Percentiles rank a stretch among this genome's conserved stretches.
These are phyloP conservation scores for Cyclargus thomasi DNA, from an alignment of 1,140 invertebrate species.

Conservation along the genomic window DNA sequence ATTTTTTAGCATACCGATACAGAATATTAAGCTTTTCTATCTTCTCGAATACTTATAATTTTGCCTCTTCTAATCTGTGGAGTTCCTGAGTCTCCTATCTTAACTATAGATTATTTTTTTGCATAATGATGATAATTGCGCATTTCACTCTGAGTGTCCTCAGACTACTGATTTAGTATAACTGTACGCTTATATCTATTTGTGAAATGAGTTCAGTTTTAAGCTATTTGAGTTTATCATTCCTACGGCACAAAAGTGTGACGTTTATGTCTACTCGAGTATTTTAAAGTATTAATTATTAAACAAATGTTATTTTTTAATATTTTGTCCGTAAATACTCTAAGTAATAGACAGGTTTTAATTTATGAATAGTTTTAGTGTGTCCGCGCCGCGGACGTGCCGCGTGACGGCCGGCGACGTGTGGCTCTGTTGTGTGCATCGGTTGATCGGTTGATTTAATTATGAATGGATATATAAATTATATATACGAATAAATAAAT, in stretches of 20 bases:
- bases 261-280: slow-evolving; percentile 29
- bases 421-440: slow-evolving; percentile 63
- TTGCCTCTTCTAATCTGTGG: background rate
- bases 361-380: slow-evolving; percentile 36
- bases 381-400: background rate
- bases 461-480: slow-evolving; percentile 73
- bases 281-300: slow-evolving; percentile 39
- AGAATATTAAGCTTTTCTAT: background rate
- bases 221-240: slow-evolving; percentile 25
- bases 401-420: slow-evolving; percentile 22
- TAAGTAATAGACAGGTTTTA: slow-evolving; percentile 33
- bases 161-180: too few relatives aligned
- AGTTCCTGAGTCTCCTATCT: background rate
- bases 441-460: slow-evolving; percentile 68
- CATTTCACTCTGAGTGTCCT: background rate
- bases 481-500: slow-evolving; percentile 74
- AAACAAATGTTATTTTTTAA: slow-evolving; percentile 29
- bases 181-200: slow-evolving; percentile 15
- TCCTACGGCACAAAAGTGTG: slow-evolving; percentile 38
- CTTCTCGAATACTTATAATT: background rate
- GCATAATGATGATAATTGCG: background rate
- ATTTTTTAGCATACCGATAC: background rate
- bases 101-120: background rate
- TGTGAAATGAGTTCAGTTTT: background rate
- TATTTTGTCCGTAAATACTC: slow-evolving; percentile 26